Conservation (phyloP, 37 sponge, comb jelly and placozoan genomes). For the Spongilla lacustris region DNA sequence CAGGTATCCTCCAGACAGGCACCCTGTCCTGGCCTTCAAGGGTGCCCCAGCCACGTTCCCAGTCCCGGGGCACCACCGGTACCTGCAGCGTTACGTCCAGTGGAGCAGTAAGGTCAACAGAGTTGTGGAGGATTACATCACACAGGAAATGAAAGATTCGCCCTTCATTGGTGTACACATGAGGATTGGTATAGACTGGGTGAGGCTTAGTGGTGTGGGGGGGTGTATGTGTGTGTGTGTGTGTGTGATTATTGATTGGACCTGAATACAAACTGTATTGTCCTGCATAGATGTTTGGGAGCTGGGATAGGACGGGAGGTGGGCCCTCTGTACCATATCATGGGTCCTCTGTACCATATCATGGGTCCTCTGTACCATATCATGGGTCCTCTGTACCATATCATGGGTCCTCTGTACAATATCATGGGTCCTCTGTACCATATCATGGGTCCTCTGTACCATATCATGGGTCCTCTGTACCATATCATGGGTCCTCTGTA, state of each 20-base stretch:
- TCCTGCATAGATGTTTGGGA: not conserved
- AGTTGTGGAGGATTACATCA: constrained; percentile 51
- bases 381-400: too few relatives aligned
- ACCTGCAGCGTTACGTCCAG: constrained; percentile 63
- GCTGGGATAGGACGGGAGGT: too few relatives aligned
- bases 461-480: too few relatives aligned
- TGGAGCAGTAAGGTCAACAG: constrained; percentile 65
- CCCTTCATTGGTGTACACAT: constrained; percentile 78
- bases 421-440: too few relatives aligned
- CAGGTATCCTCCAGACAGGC: constrained; percentile 67
- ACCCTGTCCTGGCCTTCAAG: constrained; percentile 84
- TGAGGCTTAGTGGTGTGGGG: constrained; percentile 12
- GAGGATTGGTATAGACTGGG: constrained; percentile 88
- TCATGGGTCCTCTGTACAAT: too few relatives aligned
- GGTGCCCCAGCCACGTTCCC: constrained; percentile 90
- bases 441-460: too few relatives aligned
- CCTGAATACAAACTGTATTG: too few relatives aligned
- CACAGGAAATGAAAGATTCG: constrained; percentile 28
- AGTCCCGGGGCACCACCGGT: constrained; percentile 43
- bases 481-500: too few relatives aligned
- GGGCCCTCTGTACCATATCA: too few relatives aligned
- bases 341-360: too few relatives aligned
- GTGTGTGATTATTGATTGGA: constrained; percentile 10
- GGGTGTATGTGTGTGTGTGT: constrained; percentile 29
- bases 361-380: too few relatives aligned